Evolutionary conservation across 2,797 vertebrate genomes (phyloP).

Genomic region (Lagocephalus sceleratus): DNA sequence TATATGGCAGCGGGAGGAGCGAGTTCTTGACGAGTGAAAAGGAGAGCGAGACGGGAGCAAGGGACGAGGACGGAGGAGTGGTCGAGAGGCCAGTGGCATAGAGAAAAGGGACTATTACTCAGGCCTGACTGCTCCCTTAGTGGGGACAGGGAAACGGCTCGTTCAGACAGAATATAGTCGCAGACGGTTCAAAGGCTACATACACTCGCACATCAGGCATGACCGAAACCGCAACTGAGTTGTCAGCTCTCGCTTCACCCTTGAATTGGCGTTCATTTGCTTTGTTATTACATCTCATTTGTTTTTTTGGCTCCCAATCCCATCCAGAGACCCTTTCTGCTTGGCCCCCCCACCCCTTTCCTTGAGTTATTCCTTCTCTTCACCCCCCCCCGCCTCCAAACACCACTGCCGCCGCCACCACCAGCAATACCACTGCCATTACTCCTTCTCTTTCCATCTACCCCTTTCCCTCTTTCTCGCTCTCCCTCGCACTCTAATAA

Average conservation of each 20-base stretch:
- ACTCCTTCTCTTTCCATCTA: conserved; percentile 67
- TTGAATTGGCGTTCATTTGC: conserved; percentile 46
- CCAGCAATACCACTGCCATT: conserved; percentile 22
- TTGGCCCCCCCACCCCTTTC: conserved; percentile 15
- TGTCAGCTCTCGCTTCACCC: conserved; percentile 8
- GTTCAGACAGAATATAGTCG: conserved; percentile 55
- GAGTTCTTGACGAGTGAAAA: conserved; percentile 37
- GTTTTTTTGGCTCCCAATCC: too few species aligned
- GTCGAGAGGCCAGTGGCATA: conserved; percentile 59
- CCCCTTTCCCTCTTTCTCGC: conserved; percentile 54
- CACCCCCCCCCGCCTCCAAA: not conserved
- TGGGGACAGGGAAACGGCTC: conserved; percentile 62
- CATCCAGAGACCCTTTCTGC: too few species aligned
- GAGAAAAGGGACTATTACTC: conserved; percentile 76
- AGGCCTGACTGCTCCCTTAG: conserved; percentile 70
- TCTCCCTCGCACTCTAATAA: conserved; percentile 68
- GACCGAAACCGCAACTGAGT: conserved; percentile 37
- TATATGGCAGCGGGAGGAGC: conserved; percentile 21
- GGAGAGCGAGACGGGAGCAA: conserved; percentile 33
- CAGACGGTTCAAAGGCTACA: conserved; percentile 51
- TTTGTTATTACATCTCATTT: conserved; percentile 28
- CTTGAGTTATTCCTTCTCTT: conserved; percentile 13
- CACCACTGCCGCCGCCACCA: not conserved
- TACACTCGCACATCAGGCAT: conserved; percentile 25
- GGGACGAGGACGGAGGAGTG: conserved; percentile 30